Conservation (phyloP, 2,113 vertebrate species). For the Electrona antarctica region DNA sequence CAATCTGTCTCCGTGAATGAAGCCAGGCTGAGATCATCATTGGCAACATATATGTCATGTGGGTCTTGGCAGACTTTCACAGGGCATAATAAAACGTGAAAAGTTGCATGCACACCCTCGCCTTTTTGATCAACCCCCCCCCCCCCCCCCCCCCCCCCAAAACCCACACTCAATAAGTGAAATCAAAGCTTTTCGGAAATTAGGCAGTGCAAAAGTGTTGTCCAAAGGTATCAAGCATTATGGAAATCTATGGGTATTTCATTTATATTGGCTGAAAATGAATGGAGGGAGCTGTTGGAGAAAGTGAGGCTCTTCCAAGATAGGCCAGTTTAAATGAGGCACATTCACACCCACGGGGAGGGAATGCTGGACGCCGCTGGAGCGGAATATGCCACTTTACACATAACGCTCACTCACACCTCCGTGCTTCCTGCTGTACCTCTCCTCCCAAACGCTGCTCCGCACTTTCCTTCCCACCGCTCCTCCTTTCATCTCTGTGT, state of each 20-base stretch:
- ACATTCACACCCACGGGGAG: conserved; percentile 54
- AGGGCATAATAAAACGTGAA: conserved; percentile 52
- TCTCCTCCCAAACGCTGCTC: too few relatives aligned
- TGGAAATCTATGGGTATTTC: conserved; percentile 65
- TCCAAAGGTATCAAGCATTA: conserved; percentile 61
- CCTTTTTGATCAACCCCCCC: conserved; percentile 57
- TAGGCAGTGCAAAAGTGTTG: conserved; percentile 42
- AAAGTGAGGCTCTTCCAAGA: conserved; percentile 55
- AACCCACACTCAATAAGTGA: conserved; percentile 51
- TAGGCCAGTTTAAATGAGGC: conserved; percentile 55
- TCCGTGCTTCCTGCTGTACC: conserved; percentile 8
- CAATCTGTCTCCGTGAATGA: conserved; percentile 50
- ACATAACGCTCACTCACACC: neutral
- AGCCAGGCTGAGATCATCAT: conserved; percentile 60
- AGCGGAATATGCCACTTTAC: conserved; percentile 30
- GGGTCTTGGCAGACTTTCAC: conserved; percentile 58
- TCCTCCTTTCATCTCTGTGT: too few relatives aligned
- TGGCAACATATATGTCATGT: conserved; percentile 52
- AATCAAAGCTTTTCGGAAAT: conserved; percentile 64
- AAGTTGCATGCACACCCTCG: conserved; percentile 37
- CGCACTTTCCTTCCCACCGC: too few relatives aligned
- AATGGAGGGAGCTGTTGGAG: conserved; percentile 60
- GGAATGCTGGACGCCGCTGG: conserved; percentile 31
- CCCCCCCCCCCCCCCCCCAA: conserved; percentile 41
- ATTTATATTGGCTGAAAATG: conserved; percentile 65